A percentile compares a stretch with the other conserved stretches of the same genome.
phyloP scores from a whole-genome alignment of 2,113 vertebrate genomes.

The Phoenicopterus ruber region DNA sequence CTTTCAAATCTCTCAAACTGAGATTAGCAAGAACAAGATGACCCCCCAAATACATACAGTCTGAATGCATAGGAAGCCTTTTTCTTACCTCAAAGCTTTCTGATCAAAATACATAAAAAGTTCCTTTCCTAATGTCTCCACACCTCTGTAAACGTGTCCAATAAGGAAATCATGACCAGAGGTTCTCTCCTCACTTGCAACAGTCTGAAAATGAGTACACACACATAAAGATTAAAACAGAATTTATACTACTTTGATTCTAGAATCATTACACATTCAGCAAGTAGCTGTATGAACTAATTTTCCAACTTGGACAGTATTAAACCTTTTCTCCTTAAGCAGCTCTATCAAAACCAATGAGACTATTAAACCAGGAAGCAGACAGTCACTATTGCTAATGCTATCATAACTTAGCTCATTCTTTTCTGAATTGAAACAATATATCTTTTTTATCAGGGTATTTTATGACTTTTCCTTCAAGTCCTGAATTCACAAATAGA shows the following conservation, averaged over 20 bases:
- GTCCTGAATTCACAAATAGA: neutral
- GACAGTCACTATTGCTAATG: neutral
- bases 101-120: constrained; percentile 89
- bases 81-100: constrained; percentile 84
- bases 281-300: neutral
- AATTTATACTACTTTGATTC: neutral
- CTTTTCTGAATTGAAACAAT: neutral
- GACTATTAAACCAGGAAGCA: neutral
- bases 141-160: constrained; percentile 77
- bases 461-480: neutral
- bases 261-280: neutral
- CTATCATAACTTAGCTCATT: neutral
- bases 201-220: constrained; percentile 42
- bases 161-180: constrained; percentile 20
- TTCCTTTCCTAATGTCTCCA: constrained; percentile 90
- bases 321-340: neutral
- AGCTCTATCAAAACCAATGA: neutral
- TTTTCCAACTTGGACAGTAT: neutral
- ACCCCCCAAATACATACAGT: neutral
- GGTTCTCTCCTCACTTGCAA: neutral
- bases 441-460: neutral
- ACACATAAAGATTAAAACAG: neutral
- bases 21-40: neutral
- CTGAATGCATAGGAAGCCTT: neutral
- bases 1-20: neutral